Percentiles rank a stretch among this genome's conserved stretches.
Conservation (phyloP, 2,797 vertebrate genomes). For the Thalassophryne amazonica region DNA sequence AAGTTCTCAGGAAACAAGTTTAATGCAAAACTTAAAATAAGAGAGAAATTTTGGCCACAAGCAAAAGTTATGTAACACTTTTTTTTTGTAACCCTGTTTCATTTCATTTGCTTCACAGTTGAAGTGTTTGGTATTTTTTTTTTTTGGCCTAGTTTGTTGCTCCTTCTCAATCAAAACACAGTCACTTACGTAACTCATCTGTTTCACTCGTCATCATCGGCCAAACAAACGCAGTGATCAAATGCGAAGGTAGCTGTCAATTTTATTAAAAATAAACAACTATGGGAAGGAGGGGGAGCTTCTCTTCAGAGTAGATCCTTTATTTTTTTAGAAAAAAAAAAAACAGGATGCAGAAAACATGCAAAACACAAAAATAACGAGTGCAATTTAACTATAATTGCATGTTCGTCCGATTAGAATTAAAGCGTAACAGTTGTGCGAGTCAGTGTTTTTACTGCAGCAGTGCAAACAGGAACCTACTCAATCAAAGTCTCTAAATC, state of each 20-base stretch:
- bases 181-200: conserved; percentile 45
- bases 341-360: neutral
- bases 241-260: conserved; percentile 27
- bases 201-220: conserved; percentile 36
- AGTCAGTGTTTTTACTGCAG: too few species aligned
- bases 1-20: conserved; percentile 49
- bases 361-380: neutral
- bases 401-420: too few species aligned
- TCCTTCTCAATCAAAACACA: conserved; percentile 41
- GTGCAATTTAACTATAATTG: too few species aligned
- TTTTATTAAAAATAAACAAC: neutral
- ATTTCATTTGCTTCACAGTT: conserved; percentile 50
- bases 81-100: conserved; percentile 11
- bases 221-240: conserved; percentile 35
- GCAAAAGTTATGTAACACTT: conserved; percentile 41
- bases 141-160: conserved; percentile 47
- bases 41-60: conserved; percentile 42
- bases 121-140: conserved; percentile 30
- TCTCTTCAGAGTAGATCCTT: neutral
- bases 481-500: too few species aligned
- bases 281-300: too few species aligned
- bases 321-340: conserved; percentile 9
- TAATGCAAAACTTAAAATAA: conserved; percentile 36
- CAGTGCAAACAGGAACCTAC: too few species aligned
- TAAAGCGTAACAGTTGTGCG: too few species aligned